A percentile compares a stretch with the other conserved stretches of the same genome.
Evolutionary conservation across 2,888 invertebrate species (phyloP).

Genomic region (Agriopis marginaria): DNA sequence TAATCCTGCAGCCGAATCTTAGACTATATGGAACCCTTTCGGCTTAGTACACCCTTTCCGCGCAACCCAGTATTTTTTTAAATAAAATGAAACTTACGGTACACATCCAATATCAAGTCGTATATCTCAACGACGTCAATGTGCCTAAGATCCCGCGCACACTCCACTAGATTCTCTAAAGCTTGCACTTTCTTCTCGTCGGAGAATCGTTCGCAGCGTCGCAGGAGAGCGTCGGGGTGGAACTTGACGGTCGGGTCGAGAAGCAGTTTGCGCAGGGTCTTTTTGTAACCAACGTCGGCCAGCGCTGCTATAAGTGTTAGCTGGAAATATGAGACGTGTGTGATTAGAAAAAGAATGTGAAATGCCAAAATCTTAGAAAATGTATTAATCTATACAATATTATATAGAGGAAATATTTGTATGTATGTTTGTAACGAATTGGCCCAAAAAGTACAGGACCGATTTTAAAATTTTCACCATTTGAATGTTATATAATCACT

Average conservation of each 20-base stretch:
- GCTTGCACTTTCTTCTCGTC: constrained; percentile 70
- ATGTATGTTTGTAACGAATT: no score
- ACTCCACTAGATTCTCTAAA: constrained; percentile 68
- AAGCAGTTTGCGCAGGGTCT: constrained; percentile 79
- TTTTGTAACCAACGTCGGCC: constrained; percentile 84
- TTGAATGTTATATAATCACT: no score
- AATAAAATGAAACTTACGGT: constrained; percentile 71
- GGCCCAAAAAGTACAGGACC: no score
- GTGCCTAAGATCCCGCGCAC: constrained; percentile 64
- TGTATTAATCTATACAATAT: no score
- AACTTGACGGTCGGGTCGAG: constrained; percentile 83
- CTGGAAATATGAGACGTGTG: constrained; percentile 53
- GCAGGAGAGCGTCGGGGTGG: constrained; percentile 81
- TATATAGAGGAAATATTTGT: no score
- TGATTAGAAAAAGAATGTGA: neutral
- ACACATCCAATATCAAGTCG: constrained; percentile 78
- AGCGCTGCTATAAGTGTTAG: constrained; percentile 81
- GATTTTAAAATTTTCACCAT: no score
- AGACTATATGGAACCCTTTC: no score
- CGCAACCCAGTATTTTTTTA: no score
- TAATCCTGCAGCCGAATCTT: no score
- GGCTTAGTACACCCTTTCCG: no score
- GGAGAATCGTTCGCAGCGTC: constrained; percentile 82
- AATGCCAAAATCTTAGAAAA: no score
- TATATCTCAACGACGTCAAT: constrained; percentile 74